These are phyloP conservation scores for Uloborus plumipes DNA, from an alignment of 2,888 invertebrate species.

Conservation along the genomic window DNA sequence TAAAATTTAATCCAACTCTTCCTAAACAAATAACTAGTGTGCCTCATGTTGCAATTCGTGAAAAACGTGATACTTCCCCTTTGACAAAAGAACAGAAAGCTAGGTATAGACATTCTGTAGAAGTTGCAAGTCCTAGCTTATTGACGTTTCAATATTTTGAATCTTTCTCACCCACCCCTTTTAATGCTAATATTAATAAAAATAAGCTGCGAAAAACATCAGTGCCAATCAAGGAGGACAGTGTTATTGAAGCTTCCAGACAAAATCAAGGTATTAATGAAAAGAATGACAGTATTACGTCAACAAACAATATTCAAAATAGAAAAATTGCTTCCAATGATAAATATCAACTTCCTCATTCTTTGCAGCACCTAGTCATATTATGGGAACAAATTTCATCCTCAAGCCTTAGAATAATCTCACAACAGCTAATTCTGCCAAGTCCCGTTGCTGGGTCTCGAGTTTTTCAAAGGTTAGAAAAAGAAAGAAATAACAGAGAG, in stretches of 20 bases:
- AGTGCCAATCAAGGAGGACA: conserved; percentile 67
- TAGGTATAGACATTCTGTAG: conserved; percentile 88
- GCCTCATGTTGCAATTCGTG: conserved; percentile 51
- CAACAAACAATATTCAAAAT: conserved; percentile 8
- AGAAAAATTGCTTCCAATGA: conserved; percentile 40
- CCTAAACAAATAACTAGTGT: conserved; percentile 80
- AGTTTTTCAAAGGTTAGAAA: conserved; percentile 73
- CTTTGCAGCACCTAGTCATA: conserved; percentile 85
- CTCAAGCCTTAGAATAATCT: conserved; percentile 75
- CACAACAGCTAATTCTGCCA: conserved; percentile 77
- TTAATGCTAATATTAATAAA: conserved; percentile 83
- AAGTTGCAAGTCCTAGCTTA: conserved; percentile 75
- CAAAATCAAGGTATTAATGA: conserved; percentile 40
- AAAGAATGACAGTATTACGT: conserved; percentile 41
- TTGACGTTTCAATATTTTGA: conserved; percentile 75
- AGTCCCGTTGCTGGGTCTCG: conserved; percentile 73
- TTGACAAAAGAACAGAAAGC: conserved; percentile 73
- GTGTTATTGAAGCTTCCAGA: conserved; percentile 47
- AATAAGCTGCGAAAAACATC: conserved; percentile 70
- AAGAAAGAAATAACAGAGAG: conserved; percentile 71
- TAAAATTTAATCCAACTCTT: conserved; percentile 87
- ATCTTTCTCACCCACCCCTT: conserved; percentile 82
- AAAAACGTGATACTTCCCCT: conserved; percentile 69
- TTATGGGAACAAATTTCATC: conserved; percentile 87
- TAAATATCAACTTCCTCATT: conserved; percentile 79